These are phyloP conservation scores for Chaenocephalus aceratus DNA, from an alignment of 2,113 vertebrate species.

Conservation along the genomic window DNA sequence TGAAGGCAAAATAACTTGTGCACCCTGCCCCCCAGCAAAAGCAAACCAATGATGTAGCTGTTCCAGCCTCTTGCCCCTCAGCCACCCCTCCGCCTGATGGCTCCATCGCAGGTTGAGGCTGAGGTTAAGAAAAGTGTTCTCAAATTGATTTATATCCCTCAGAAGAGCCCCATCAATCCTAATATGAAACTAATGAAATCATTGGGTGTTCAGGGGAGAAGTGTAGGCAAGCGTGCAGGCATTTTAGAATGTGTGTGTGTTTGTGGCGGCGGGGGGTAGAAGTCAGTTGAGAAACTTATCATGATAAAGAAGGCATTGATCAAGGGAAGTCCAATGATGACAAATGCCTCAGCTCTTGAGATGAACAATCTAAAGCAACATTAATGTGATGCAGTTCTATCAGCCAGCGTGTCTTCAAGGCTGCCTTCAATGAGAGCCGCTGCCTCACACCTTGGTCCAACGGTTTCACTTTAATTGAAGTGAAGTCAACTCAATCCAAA, in stretches of 20 bases:
- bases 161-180: slow-evolving; percentile 80
- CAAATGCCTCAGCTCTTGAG: slow-evolving; percentile 49
- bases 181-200: slow-evolving; percentile 80
- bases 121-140: slow-evolving; percentile 68
- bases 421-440: background rate
- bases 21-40: slow-evolving; percentile 41
- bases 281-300: slow-evolving; percentile 69
- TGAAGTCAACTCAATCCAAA: slow-evolving; percentile 1
- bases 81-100: slow-evolving; percentile 63
- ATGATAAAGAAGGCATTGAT: slow-evolving; percentile 78
- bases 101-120: slow-evolving; percentile 67
- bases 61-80: slow-evolving; percentile 65
- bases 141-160: slow-evolving; percentile 79
- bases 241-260: slow-evolving; percentile 12
- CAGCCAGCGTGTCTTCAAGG: slow-evolving; percentile 33
- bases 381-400: slow-evolving; percentile 13
- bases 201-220: slow-evolving; percentile 60
- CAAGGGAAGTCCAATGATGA: slow-evolving; percentile 66
- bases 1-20: slow-evolving; percentile 71
- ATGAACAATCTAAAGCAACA: slow-evolving; percentile 52
- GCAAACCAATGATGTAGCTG: slow-evolving; percentile 71
- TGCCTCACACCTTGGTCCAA: background rate
- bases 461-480: background rate
- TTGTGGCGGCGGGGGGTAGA: slow-evolving; percentile 18
- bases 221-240: slow-evolving; percentile 27